A percentile compares a stretch with the other conserved stretches of the same genome.
phyloP scores from a whole-genome alignment of 1,140 invertebrate genomes.

The Eupristina koningsbergeri region DNA sequence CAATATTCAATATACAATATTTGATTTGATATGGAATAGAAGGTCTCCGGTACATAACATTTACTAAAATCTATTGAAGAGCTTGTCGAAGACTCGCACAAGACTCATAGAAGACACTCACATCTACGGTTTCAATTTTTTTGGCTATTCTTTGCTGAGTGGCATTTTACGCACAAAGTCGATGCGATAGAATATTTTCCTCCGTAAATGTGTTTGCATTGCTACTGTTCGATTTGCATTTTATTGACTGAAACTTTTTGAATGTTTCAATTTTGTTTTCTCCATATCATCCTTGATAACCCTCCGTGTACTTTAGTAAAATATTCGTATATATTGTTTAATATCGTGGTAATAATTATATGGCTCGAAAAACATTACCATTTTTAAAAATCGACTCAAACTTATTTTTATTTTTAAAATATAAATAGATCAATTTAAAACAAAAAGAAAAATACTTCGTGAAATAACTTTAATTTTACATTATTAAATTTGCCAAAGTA shows the following conservation, averaged over 20 bases:
- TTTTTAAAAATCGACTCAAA: too few relatives aligned
- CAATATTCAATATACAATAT: neutral
- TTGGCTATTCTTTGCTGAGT: neutral
- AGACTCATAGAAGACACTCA: neutral
- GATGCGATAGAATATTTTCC: neutral
- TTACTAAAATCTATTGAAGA: neutral
- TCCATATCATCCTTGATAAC: neutral
- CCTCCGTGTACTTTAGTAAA: neutral
- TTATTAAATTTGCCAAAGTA: too few relatives aligned
- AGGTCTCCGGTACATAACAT: neutral
- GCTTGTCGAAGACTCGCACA: neutral
- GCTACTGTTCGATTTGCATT: slow-evolving; percentile 40
- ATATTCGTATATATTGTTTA: neutral
- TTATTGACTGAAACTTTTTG: slow-evolving; percentile 33
- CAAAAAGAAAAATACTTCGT: too few relatives aligned
- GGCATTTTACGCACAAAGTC: neutral
- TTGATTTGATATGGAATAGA: neutral
- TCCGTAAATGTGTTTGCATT: neutral
- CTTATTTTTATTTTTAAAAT: too few relatives aligned
- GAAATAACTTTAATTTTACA: too few relatives aligned
- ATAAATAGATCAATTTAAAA: too few relatives aligned
- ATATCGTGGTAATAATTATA: neutral
- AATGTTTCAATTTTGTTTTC: neutral
- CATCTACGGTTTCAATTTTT: slow-evolving; percentile 24
- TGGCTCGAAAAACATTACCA: too few relatives aligned